Conservation (phyloP, 2,888 invertebrate species). For the Chymomyza fuscimana region DNA sequence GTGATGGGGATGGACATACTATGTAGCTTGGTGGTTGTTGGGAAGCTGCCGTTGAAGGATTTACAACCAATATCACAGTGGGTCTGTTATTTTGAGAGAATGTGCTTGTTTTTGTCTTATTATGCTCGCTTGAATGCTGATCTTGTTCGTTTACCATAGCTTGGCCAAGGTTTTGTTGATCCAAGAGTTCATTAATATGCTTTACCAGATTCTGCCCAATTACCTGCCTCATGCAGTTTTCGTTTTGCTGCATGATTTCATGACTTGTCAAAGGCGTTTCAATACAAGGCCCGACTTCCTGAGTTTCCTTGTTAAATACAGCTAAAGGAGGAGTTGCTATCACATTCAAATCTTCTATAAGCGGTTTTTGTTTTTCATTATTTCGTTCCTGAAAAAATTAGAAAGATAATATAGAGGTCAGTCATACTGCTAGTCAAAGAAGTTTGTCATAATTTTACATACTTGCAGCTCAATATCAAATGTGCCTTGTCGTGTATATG, state of each 20-base stretch:
- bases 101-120: conserved; percentile 19
- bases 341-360: conserved; percentile 39
- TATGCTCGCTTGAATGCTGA: conserved; percentile 21
- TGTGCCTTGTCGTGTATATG: conserved; percentile 53
- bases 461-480: conserved; percentile 51
- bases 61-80: conserved; percentile 54
- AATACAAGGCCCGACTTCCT: no score
- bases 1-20: conserved; percentile 23
- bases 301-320: conserved; percentile 46
- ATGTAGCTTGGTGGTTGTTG: conserved; percentile 26
- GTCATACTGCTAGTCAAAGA: background rate
- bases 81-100: conserved; percentile 7
- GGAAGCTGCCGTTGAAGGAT: conserved; percentile 27
- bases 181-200: conserved; percentile 48
- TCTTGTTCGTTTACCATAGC: conserved; percentile 21
- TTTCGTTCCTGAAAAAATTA: background rate
- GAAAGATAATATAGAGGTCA: no score
- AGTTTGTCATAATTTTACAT: background rate
- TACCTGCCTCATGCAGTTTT: conserved; percentile 40
- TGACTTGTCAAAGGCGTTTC: background rate
- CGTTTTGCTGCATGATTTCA: conserved; percentile 8
- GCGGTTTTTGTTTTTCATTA: background rate
- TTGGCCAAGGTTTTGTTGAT: conserved; percentile 48
- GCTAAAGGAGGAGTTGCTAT: conserved; percentile 61
- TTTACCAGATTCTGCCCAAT: conserved; percentile 45